Conservation (phyloP, 92 coral and sea anemone genomes). For the Palythoa heliodiscus region DNA sequence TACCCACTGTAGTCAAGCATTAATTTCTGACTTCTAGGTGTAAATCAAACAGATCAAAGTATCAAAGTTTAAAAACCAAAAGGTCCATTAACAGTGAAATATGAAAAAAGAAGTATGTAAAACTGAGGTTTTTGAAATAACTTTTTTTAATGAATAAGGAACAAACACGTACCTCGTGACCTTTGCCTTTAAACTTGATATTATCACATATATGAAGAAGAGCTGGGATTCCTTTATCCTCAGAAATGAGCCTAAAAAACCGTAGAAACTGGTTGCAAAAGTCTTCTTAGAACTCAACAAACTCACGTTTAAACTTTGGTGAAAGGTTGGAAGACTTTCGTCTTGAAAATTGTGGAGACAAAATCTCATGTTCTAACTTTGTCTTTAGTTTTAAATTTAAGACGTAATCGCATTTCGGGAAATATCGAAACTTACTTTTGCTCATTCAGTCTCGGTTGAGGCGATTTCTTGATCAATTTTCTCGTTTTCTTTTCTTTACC, state of each 20-base stretch:
- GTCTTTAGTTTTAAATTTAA: not conserved
- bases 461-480: conserved; percentile 69
- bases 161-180: conserved; percentile 84
- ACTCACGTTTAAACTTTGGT: not conserved
- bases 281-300: not conserved
- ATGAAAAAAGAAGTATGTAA: too few relatives aligned
- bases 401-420: not conserved
- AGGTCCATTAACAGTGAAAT: too few relatives aligned
- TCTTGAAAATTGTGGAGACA: too few relatives aligned
- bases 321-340: not conserved
- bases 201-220: conserved; percentile 81
- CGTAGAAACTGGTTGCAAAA: too few relatives aligned
- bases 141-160: too few relatives aligned
- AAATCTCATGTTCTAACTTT: not conserved
- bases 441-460: conserved; percentile 81
- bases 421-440: conserved; percentile 52
- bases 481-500: conserved; percentile 61
- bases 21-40: too few relatives aligned
- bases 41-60: too few relatives aligned
- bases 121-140: too few relatives aligned
- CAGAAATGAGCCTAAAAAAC: conserved; percentile 74
- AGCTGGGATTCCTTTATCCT: conserved; percentile 89
- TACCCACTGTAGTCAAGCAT: too few relatives aligned
- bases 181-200: conserved; percentile 89
- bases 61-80: too few relatives aligned